These are phyloP conservation scores for Polypterus senegalus DNA, from an alignment of 2,113 vertebrate species.

Conservation along the genomic window DNA sequence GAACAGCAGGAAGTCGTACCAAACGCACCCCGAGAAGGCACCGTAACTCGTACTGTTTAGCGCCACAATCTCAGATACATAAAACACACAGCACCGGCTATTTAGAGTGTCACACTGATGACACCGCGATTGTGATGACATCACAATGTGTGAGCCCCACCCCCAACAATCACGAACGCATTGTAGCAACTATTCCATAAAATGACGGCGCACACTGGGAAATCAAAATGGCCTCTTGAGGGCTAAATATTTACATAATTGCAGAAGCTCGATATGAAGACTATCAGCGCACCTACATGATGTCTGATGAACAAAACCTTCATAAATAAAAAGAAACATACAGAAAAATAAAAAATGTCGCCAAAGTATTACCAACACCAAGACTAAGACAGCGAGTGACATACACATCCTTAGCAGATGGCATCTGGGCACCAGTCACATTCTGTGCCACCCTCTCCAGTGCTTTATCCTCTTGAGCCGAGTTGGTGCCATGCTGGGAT, in stretches of 20 bases:
- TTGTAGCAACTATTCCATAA: no score
- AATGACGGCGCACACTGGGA: constrained; percentile 15
- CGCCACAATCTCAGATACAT: no score
- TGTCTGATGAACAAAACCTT: constrained; percentile 47
- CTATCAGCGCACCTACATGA: constrained; percentile 29
- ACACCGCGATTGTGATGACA: no score
- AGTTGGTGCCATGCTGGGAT: no score
- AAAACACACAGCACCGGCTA: no score
- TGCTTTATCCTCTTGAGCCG: not conserved
- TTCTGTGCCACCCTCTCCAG: not conserved
- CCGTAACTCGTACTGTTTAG: no score
- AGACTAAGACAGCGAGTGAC: constrained; percentile 9
- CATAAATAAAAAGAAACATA: constrained; percentile 44
- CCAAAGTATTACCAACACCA: constrained; percentile 22
- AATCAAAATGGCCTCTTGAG: constrained; percentile 22
- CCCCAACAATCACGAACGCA: no score
- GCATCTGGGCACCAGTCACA: constrained; percentile 7
- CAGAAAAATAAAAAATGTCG: constrained; percentile 30
- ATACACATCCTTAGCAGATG: not conserved
- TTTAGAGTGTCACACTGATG: no score
- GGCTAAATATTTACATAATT: constrained; percentile 6
- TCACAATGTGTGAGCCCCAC: no score
- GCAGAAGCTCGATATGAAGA: constrained; percentile 17
- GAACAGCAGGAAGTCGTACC: no score
- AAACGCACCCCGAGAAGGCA: no score